Base-by-base conservation (phyloP, 2,797 vertebrate genomes). In the Buphagus erythrorhynchus region DNA sequence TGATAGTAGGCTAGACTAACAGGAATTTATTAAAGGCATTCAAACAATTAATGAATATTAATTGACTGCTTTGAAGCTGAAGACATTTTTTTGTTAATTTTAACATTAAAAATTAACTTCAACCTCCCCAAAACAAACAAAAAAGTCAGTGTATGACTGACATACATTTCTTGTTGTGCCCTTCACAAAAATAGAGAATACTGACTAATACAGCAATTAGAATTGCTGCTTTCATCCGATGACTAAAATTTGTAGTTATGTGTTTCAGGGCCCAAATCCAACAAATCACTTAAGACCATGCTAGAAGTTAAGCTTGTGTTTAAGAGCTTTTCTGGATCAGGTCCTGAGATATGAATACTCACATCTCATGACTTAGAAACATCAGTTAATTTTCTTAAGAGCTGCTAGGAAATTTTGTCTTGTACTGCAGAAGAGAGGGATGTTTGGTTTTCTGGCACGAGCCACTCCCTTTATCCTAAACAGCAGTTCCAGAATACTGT, bases 241-340 rank as follows among this genome's bases (percentile, higher is more conserved):
- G 68, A 77, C 49, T 46, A 58, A 89, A 72, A 93, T 77, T 79
- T 96, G 74, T 66, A 59, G 55, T 89, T 94, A 92, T 71, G 40
- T 59, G 12, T 90, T 90, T 65, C 52, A 93, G 75, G 81, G 94
- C 68, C 49, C 12, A 58, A 77, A 54, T 93, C 91, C 94, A 97
- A 63, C 33, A 87, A 91, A 80, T 48, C 65, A 86, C 65, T 96
- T 87, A 74, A 80, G 3, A 63, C 6, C 16, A 36, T 2, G 1
- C 38, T 43, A 49, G 46, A 87, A 74, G 11, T 83, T 90, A 77
- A 92, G 24, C 16, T 87, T 17, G 29, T 54, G 35, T 16, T 89
- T 89, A 96, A 94, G 68, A 67, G 79, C n/a, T 95, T 96, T 95
- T 91, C 85, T 95, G 93, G 87, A 94, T 86, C 42, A 13, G 29